A percentile compares a stretch with the other conserved stretches of the same genome.
These are phyloP conservation scores for Antheraea assamensis DNA, from an alignment of 2,888 invertebrate genomes.

Conservation along the genomic window DNA sequence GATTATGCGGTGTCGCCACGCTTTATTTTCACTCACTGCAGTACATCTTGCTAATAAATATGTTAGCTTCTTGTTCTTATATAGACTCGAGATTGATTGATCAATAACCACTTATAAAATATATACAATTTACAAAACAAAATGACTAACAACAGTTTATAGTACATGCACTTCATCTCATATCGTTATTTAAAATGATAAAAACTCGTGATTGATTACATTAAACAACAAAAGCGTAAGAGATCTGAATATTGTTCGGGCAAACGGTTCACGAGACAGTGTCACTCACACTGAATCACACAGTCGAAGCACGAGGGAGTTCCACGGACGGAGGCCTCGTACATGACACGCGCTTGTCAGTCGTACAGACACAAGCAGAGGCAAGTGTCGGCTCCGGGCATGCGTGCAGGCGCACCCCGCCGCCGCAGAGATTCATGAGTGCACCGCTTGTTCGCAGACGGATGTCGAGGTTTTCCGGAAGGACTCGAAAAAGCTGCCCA, in stretches of 20 bases:
- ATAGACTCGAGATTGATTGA: slow-evolving; percentile 62
- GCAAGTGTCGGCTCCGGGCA: slow-evolving; percentile 5
- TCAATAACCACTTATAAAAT: slow-evolving; percentile 74
- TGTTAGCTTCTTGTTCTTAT: slow-evolving; percentile 51
- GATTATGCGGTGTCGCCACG: slow-evolving; percentile 16
- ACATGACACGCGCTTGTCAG: too few species aligned
- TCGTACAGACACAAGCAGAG: slow-evolving; percentile 23
- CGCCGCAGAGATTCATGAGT: slow-evolving; percentile 28
- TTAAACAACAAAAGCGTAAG: slow-evolving; percentile 68
- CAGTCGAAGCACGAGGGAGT: too few species aligned
- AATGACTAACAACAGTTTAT: slow-evolving; percentile 61
- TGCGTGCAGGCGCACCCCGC: slow-evolving; percentile 18
- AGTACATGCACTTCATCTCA: slow-evolving; percentile 46
- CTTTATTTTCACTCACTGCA: slow-evolving; percentile 27
- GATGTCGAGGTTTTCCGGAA: slow-evolving; percentile 98
- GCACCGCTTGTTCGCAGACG: slow-evolving; percentile 83
- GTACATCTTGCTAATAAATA: slow-evolving; percentile 65
- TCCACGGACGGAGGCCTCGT: too few species aligned
- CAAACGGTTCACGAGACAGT: slow-evolving; percentile 29
- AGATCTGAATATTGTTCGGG: slow-evolving; percentile 23
- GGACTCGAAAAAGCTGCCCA: slow-evolving; percentile 97
- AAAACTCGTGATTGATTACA: slow-evolving; percentile 58
- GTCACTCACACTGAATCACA: neutral
- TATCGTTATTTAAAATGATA: slow-evolving; percentile 47
- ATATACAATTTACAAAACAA: slow-evolving; percentile 72